Evolutionary conservation across 2,888 invertebrate species (phyloP), one percentile per base, ranked within the genome.

Genomic region (Cephus pygmeus): DNA sequence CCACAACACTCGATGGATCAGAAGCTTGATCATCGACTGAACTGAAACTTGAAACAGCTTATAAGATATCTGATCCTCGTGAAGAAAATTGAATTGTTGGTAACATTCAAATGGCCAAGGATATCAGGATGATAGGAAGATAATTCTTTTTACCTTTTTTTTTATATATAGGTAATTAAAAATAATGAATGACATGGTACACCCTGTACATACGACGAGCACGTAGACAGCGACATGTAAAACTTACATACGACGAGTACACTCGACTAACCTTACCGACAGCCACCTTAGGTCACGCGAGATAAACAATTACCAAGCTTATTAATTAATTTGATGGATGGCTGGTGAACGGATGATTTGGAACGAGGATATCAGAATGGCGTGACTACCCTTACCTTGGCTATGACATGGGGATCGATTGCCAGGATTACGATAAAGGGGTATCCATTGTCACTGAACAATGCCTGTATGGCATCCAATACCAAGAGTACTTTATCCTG

Each of bases 331-430:
- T 34, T 77, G 12, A 74, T n/a, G 56, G 73, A 77, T 77, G 12
- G 30, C 23, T 75, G 30, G 12, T n/a, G 11, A 34, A 34, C 35
- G 74, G 34, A 30, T 30, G 30, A 73, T 75, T 69, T 69, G 69
- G 31, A 33, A 31, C n/a, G 12, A 15, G 12, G 36, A 69, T 33
- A 30, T 3, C 31, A 34, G 33, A 2, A 73, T 73, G 33, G n/a
- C 36, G n/a, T 56, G 56, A 56, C 56, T 56, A 23, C 23, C 4
- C 88, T 89, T 91, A 96, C 98, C 94, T 98, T 98, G 84, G 99
- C 97, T 87, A 99, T 98, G 82, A 99, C 98, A 92, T 99, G 99
- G 1, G 99, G 99, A 93, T 99, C 99, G 84, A 99, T 98, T 1
- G 99, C 99, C 85, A 99, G 94, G 82, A 99, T 95, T 80, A 98